These are phyloP conservation scores for Halcyon malimbica DNA, from an alignment of 2,113 vertebrate species.

Conservation along the genomic window DNA sequence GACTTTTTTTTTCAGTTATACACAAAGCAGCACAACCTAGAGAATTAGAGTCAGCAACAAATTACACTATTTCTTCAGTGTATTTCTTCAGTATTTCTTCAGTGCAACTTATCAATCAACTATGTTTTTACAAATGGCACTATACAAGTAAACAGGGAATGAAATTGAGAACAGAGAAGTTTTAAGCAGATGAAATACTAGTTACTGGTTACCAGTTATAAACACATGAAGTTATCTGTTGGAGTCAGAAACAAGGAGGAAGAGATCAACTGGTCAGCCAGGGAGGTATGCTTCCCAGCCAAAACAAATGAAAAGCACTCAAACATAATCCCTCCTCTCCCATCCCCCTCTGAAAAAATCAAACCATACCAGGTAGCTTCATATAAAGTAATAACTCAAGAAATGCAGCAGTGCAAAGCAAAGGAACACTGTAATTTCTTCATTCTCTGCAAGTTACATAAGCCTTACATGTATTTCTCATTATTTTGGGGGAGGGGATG, in stretches of 20 bases:
- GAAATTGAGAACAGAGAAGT: not conserved
- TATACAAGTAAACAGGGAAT: not conserved
- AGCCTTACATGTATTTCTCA: not conserved
- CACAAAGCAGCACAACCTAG: not conserved
- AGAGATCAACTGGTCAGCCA: not conserved
- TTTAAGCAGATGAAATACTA: not conserved
- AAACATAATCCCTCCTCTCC: fast-evolving
- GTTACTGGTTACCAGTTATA: not conserved
- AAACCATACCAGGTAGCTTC: not conserved
- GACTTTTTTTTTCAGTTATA: not conserved
- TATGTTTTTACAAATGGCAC: not conserved
- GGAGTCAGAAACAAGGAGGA: not conserved
- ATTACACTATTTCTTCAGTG: not conserved
- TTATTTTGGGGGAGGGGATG: not conserved
- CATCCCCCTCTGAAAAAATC: not conserved
- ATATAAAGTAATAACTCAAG: not conserved
- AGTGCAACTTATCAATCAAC: not conserved
- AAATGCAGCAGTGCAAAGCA: not conserved
- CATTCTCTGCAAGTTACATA: not conserved
- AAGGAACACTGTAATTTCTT: not conserved
- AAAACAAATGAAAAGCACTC: not conserved
- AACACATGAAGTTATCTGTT: not conserved
- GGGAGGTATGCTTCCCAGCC: not conserved
- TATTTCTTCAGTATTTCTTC: not conserved
- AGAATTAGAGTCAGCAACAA: not conserved